Conservation (phyloP, 2,797 vertebrate species). For the Falco berigora region DNA sequence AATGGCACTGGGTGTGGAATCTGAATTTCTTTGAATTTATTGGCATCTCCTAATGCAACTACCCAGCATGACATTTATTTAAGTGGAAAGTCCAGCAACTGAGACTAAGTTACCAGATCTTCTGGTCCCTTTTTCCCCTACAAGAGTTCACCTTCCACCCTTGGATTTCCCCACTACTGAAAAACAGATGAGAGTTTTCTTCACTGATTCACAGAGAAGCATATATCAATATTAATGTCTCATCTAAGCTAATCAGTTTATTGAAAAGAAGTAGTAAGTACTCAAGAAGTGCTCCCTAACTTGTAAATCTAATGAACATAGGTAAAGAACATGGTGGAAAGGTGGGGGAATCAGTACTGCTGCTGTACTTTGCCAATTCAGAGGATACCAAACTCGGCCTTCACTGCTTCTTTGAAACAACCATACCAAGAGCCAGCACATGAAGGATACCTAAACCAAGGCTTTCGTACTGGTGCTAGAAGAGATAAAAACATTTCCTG, state of each 20-base stretch:
- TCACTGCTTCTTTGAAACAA: not conserved
- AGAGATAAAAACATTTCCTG: not conserved
- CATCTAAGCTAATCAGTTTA: not conserved
- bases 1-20: not conserved
- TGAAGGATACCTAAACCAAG: not conserved
- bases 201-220: not conserved
- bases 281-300: not conserved
- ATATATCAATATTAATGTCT: not conserved
- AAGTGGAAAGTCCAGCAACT: not conserved
- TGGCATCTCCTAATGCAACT: not conserved
- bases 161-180: not conserved
- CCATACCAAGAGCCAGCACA: not conserved
- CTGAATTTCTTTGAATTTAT: conserved; percentile 33
- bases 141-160: not conserved
- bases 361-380: not conserved
- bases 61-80: not conserved
- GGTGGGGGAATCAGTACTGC: not conserved
- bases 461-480: not conserved
- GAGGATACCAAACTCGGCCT: not conserved
- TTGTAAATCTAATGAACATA: not conserved
- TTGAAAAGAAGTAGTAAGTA: not conserved
- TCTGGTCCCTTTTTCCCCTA: not conserved
- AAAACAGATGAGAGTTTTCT: not conserved
- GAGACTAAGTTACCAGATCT: not conserved
- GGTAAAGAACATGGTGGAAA: not conserved